A percentile compares a stretch with the other conserved stretches of the same genome.
phyloP scores from a whole-genome alignment of 2,797 vertebrate genomes.

The Lagorchestes hirsutus region DNA sequence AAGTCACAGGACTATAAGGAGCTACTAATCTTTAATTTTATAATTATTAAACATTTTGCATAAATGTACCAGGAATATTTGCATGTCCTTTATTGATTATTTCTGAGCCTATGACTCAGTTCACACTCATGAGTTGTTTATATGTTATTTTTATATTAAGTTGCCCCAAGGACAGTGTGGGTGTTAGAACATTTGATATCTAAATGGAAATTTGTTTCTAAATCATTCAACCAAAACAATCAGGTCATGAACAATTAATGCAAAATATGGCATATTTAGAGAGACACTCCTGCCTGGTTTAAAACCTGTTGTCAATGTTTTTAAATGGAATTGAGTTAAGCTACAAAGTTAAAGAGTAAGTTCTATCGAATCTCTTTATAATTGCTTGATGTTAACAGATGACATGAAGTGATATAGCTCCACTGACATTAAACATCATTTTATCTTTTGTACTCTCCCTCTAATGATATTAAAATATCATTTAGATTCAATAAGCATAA shows the following conservation, averaged over 20 bases:
- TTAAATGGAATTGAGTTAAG: not conserved
- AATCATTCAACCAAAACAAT: not conserved
- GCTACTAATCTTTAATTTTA: not conserved
- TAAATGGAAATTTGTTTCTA: not conserved
- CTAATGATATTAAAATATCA: not conserved
- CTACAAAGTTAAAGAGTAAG: not conserved
- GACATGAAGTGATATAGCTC: not conserved
- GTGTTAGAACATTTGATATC: too few species aligned
- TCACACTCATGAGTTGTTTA: not conserved
- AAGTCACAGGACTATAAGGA: not conserved
- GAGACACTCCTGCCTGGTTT: not conserved
- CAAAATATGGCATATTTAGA: not conserved
- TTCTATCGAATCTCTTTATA: not conserved
- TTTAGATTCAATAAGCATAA: not conserved
- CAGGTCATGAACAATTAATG: not conserved
- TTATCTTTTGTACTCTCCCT: not conserved
- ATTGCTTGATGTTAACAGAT: not conserved
- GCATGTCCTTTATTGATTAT: not conserved
- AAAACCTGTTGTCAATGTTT: not conserved
- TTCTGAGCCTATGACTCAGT: not conserved
- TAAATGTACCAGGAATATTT: not conserved
- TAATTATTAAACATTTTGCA: not conserved
- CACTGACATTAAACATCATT: not conserved
- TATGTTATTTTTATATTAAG: not conserved
- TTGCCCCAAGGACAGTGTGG: not conserved